These are phyloP conservation scores for Macrosteles quadrilineatus DNA, from an alignment of 1,140 invertebrate species.

Conservation along the genomic window DNA sequence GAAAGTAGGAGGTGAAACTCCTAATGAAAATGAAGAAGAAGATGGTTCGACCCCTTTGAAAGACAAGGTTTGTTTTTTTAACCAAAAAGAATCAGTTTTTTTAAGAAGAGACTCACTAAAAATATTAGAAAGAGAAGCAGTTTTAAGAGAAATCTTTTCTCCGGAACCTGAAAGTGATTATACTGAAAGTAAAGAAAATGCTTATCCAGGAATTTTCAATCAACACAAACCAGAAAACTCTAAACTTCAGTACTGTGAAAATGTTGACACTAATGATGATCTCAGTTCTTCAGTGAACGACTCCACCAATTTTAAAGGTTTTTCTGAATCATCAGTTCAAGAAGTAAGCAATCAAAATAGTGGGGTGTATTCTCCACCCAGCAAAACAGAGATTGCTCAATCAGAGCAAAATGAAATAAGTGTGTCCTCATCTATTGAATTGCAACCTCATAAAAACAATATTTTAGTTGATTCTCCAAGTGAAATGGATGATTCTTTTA, in stretches of 20 bases:
- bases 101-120: constrained; percentile 4
- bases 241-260: not conserved
- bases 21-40: no score
- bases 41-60: not conserved
- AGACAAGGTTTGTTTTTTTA: not conserved
- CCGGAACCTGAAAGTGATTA: not conserved
- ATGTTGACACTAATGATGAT: not conserved
- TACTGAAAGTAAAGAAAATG: constrained; percentile 4
- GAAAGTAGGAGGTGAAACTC: no score
- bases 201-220: not conserved
- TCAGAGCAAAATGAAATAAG: no score
- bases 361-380: no score
- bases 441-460: no score
- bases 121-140: not conserved
- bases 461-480: no score
- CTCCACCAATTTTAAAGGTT: no score
- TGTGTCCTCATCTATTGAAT: no score
- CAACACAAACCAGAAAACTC: not conserved
- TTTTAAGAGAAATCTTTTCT: not conserved
- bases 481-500: no score
- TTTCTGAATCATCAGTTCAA: no score
- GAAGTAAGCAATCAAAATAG: no score
- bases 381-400: no score
- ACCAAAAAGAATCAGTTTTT: not conserved
- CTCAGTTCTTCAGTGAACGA: not conserved